Percentiles rank a stretch among this genome's conserved stretches.
Evolutionary conservation across 2,888 invertebrate species (phyloP).

Genomic region (Clostera curtula): DNA sequence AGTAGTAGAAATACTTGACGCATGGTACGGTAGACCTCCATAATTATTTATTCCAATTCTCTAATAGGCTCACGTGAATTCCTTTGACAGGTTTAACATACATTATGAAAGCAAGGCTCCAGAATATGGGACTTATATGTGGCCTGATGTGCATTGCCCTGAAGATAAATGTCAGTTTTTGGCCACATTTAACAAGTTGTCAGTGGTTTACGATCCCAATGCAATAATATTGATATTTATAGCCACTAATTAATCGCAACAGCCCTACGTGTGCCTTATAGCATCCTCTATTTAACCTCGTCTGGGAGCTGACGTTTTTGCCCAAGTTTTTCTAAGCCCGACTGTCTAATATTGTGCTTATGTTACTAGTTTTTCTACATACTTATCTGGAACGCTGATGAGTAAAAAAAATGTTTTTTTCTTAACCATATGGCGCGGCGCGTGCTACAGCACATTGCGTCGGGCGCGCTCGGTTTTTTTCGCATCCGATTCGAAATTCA

Average conservation of each 20-base stretch:
- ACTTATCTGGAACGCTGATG: conserved; percentile 65
- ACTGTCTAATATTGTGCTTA: conserved; percentile 69
- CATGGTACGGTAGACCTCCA: too few relatives aligned
- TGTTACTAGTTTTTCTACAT: conserved; percentile 64
- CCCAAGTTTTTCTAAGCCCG: conserved; percentile 50
- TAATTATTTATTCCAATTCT: too few relatives aligned
- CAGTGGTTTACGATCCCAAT: too few relatives aligned
- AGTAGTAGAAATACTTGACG: conserved; percentile 3
- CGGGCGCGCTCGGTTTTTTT: conserved; percentile 45
- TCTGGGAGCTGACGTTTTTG: conserved; percentile 51
- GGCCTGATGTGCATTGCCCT: too few relatives aligned
- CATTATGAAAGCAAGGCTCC: too few relatives aligned
- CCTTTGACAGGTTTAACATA: too few relatives aligned
- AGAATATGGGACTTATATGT: too few relatives aligned
- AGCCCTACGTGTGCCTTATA: conserved; percentile 32
- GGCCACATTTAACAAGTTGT: too few relatives aligned
- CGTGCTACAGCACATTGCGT: conserved; percentile 69
- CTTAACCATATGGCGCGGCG: conserved; percentile 57
- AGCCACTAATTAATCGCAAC: conserved; percentile 2
- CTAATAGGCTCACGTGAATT: too few relatives aligned
- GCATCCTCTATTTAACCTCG: conserved; percentile 62
- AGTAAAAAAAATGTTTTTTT: conserved; percentile 56
- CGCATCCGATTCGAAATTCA: conserved; percentile 68
- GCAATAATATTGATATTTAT: too few relatives aligned
- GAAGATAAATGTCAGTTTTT: too few relatives aligned